phyloP scores from a whole-genome alignment of 1,140 invertebrate species.

The Drosophila ercepeae region DNA sequence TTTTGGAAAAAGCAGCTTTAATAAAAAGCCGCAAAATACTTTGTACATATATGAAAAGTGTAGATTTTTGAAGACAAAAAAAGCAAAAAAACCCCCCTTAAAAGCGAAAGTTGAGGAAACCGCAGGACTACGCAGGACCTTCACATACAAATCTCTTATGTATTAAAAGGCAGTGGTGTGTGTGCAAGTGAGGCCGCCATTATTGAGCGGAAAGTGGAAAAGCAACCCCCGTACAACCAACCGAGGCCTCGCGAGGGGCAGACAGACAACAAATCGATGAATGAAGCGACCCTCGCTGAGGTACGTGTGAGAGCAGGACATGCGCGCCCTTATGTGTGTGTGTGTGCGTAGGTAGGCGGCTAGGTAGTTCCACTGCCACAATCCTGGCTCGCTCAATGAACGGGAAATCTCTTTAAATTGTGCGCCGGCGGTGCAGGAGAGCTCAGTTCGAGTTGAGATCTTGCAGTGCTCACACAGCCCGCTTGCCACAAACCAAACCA shows the following conservation, averaged over 20 bases:
- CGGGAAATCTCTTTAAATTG: slow-evolving; percentile 69
- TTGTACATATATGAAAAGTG: background rate
- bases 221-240: slow-evolving; percentile 67
- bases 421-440: slow-evolving; percentile 54
- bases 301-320: slow-evolving; percentile 32
- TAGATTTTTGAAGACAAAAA: background rate
- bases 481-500: background rate
- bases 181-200: slow-evolving; percentile 53
- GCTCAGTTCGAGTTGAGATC: slow-evolving; percentile 80
- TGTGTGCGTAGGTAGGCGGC: slow-evolving; percentile 56
- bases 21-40: too few relatives aligned
- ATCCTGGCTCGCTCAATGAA: slow-evolving; percentile 50
- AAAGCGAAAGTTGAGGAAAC: slow-evolving; percentile 75
- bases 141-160: slow-evolving; percentile 45
- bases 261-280: slow-evolving; percentile 79
- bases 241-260: slow-evolving; percentile 65
- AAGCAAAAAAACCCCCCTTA: slow-evolving; percentile 10
- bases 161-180: slow-evolving; percentile 33
- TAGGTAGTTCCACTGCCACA: slow-evolving; percentile 60
- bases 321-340: slow-evolving; percentile 17
- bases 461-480: slow-evolving; percentile 66
- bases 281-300: slow-evolving; percentile 54
- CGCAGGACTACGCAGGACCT: slow-evolving; percentile 50
- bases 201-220: slow-evolving; percentile 49
- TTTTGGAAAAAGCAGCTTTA: too few relatives aligned